Evolutionary conservation across 2,888 invertebrate genomes (phyloP).

Genomic region (Coelopa pilipes): DNA sequence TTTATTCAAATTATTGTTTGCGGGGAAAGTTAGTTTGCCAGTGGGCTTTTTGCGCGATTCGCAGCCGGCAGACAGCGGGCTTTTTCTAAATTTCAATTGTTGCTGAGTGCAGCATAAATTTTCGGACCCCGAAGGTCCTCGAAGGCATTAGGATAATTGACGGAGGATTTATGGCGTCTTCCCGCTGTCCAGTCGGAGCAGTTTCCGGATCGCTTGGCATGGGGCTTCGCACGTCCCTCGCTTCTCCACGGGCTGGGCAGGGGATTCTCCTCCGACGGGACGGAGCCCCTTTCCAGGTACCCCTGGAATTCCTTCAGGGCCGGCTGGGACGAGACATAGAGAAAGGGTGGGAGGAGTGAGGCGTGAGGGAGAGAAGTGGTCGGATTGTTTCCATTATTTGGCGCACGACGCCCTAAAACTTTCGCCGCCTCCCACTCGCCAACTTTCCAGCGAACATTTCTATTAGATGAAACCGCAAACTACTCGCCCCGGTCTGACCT

Average conservation of each 20-base stretch:
- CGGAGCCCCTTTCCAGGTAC: too few relatives aligned
- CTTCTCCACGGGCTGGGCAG: too few relatives aligned
- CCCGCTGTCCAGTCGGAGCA: not conserved
- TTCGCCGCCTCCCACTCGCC: not conserved
- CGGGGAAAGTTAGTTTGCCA: slow-evolving; percentile 16
- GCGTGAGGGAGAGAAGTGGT: not conserved
- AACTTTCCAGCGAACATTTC: slow-evolving; percentile 47
- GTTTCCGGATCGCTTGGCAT: not conserved
- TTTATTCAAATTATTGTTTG: slow-evolving; percentile 30
- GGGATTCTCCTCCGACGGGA: too few relatives aligned
- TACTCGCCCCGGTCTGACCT: not conserved
- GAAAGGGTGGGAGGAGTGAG: too few relatives aligned
- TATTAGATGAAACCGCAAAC: slow-evolving; percentile 35
- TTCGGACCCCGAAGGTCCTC: not conserved
- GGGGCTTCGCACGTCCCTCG: too few relatives aligned
- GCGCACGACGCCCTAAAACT: not conserved
- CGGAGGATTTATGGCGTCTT: slow-evolving; percentile 17
- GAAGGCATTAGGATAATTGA: slow-evolving; percentile 25
- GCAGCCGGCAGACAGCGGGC: not conserved
- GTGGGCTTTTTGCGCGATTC: not conserved
- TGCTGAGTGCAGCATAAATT: slow-evolving; percentile 31
- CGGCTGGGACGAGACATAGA: too few relatives aligned
- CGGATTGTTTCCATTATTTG: not conserved
- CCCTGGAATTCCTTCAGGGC: too few relatives aligned
- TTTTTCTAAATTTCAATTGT: slow-evolving; percentile 9